These are phyloP conservation scores for Octopus bimaculoides DNA, from an alignment of 1,140 invertebrate genomes.

Conservation along the genomic window DNA sequence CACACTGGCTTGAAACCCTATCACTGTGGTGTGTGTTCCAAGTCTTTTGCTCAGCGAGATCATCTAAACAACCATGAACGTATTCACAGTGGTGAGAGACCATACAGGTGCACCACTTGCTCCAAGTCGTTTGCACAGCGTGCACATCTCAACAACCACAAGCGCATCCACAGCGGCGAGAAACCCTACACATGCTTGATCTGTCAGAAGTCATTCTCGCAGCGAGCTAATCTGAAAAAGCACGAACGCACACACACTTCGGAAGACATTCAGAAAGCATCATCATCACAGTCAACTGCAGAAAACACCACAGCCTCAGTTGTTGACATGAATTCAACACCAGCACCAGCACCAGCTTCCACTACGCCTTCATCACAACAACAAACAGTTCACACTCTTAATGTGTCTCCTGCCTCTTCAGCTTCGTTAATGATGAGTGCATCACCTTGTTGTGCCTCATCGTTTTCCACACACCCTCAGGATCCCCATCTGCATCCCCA, in stretches of 20 bases:
- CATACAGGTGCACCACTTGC: constrained; percentile 56
- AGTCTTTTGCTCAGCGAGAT: constrained; percentile 86
- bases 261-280: not conserved
- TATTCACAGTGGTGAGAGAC: constrained; percentile 83
- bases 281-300: not conserved
- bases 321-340: not conserved
- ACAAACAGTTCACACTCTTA: not conserved
- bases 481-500: not conserved
- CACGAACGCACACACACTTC: constrained; percentile 34
- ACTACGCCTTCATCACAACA: not conserved
- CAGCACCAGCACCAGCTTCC: not conserved
- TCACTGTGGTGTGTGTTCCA: constrained; percentile 48
- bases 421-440: not conserved
- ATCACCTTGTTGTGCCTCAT: not conserved
- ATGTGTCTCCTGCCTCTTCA: not conserved
- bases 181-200: constrained; percentile 73
- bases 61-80: constrained; percentile 88
- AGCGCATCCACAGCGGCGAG: constrained; percentile 68
- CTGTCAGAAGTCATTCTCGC: constrained; percentile 73
- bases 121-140: constrained; percentile 71
- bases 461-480: not conserved
- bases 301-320: not conserved
- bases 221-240: constrained; percentile 62
- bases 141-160: not conserved
- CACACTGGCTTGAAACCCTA: constrained; percentile 58